A percentile compares a stretch with the other conserved stretches of the same genome.
Evolutionary conservation across 1,140 invertebrate genomes (phyloP).

Genomic region (Zophobas atratus): DNA sequence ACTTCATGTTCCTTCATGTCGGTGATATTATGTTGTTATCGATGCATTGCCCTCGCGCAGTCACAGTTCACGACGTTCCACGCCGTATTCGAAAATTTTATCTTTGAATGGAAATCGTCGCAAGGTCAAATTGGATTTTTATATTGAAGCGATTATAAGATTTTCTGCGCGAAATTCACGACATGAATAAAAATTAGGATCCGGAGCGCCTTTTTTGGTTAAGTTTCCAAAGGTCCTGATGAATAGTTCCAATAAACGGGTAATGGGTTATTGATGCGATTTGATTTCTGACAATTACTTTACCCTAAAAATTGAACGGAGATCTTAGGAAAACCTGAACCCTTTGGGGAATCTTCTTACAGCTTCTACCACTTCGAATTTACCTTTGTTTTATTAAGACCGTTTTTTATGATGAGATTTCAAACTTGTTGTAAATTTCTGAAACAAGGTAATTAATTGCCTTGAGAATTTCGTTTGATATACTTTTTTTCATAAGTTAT

Average conservation of each 20-base stretch:
- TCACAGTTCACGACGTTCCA: constrained; percentile 8
- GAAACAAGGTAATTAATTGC: too few species aligned
- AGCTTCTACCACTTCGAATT: too few species aligned
- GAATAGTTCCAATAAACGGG: constrained; percentile 13
- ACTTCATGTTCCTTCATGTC: constrained; percentile 31
- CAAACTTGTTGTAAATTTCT: too few species aligned
- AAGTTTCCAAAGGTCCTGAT: constrained; percentile 11
- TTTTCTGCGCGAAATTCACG: constrained; percentile 7
- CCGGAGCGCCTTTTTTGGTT: constrained; percentile 1
- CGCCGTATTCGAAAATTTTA: not conserved
- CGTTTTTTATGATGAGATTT: too few species aligned
- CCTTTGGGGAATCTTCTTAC: too few species aligned
- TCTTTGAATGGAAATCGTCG: not conserved
- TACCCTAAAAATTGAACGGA: not conserved
- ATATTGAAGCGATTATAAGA: constrained; percentile 30
- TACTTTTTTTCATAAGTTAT: too few species aligned
- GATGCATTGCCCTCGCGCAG: not conserved
- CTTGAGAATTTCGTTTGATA: too few species aligned
- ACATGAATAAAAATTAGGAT: constrained; percentile 25
- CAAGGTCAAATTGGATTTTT: constrained; percentile 23
- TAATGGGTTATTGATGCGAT: constrained; percentile 3
- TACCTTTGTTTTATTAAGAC: too few species aligned
- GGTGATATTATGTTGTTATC: constrained; percentile 12
- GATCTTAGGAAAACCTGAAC: not conserved
- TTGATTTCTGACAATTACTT: constrained; percentile 1